Percentiles rank a stretch among this genome's conserved stretches.
phyloP scores from a whole-genome alignment of 1,140 invertebrate species.

The Drosophila pachea region DNA sequence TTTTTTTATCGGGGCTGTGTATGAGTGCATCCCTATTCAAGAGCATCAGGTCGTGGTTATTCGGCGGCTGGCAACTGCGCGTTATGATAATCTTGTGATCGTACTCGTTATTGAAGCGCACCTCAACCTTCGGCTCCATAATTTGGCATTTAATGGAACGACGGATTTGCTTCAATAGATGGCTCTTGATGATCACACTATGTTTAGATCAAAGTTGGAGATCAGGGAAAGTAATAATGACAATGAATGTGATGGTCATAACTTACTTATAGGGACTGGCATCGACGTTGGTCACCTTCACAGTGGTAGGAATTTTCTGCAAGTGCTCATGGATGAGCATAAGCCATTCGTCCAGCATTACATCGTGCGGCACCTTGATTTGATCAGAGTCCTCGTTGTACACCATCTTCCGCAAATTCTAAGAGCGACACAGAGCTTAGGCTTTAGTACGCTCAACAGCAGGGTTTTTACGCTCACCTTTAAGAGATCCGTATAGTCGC shows the following conservation, averaged over 20 bases:
- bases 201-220: neutral
- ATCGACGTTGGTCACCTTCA: constrained; percentile 36
- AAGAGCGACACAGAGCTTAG: neutral
- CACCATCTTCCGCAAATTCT: constrained; percentile 48
- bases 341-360: constrained; percentile 43
- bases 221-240: neutral
- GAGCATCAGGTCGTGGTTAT: neutral
- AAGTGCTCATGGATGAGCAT: constrained; percentile 26
- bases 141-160: constrained; percentile 20
- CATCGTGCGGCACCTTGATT: constrained; percentile 18
- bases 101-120: constrained; percentile 22
- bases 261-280: constrained; percentile 64
- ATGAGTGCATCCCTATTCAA: too few relatives aligned
- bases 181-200: constrained; percentile 16
- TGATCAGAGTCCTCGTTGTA: neutral
- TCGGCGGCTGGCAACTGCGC: neutral
- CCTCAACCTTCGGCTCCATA: constrained; percentile 34
- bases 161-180: constrained; percentile 13
- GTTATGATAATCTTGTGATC: neutral
- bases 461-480: constrained; percentile 37
- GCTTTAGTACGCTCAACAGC: too few relatives aligned
- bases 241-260: neutral
- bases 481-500: constrained; percentile 46
- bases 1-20: too few relatives aligned
- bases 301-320: constrained; percentile 51